phyloP scores from a whole-genome alignment of 2,113 vertebrate species.

The Propithecus coquereli region DNA sequence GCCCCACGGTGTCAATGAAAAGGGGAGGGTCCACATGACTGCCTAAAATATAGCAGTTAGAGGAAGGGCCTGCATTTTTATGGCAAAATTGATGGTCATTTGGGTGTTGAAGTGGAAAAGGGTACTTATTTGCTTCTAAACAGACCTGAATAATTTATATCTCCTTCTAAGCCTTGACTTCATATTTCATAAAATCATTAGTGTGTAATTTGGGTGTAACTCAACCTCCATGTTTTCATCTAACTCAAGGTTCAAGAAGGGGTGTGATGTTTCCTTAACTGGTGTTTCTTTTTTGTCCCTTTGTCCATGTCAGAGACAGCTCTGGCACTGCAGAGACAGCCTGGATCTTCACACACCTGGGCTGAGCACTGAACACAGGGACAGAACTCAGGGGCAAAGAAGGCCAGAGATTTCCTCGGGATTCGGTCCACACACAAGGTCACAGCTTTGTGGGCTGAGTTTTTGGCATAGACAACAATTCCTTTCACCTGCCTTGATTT shows the following conservation, averaged over 20 bases:
- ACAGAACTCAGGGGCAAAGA: constrained; percentile 56
- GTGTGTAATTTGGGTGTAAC: neutral
- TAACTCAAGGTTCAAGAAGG: neutral
- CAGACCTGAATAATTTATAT: constrained; percentile 44
- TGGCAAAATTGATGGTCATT: neutral
- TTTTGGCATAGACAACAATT: neutral
- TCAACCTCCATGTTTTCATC: neutral
- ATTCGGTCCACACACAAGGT: constrained; percentile 17
- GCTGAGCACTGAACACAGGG: constrained; percentile 6
- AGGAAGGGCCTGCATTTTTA: constrained; percentile 15
- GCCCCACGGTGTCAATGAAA: neutral
- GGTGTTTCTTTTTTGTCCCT: neutral
- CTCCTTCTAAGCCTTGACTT: constrained; percentile 25
- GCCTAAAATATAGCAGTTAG: neutral
- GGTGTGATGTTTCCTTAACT: neutral
- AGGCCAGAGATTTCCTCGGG: neutral
- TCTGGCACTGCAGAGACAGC: constrained; percentile 29
- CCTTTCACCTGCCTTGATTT: neutral
- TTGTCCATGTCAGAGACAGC: constrained; percentile 11
- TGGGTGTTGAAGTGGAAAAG: neutral
- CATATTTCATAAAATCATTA: constrained; percentile 28
- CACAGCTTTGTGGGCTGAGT: neutral
- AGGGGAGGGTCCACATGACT: neutral
- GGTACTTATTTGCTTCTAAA: constrained; percentile 27
- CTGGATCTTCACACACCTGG: neutral